phyloP scores from a whole-genome alignment of 2,888 invertebrate species.

The Tholera decimalis region DNA sequence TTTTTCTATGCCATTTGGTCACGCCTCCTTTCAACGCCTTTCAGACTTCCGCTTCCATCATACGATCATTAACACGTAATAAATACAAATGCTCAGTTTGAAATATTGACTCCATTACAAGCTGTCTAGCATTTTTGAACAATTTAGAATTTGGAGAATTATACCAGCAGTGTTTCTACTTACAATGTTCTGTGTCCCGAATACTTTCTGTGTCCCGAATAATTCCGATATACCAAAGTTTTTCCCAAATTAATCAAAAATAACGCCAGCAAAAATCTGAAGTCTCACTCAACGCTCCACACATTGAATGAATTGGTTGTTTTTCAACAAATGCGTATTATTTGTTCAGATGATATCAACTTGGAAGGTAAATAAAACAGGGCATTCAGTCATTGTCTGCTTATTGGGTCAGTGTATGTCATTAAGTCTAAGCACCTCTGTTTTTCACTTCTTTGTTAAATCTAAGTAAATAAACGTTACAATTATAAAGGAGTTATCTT shows the following conservation, averaged over 20 bases:
- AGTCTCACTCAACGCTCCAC: conserved; percentile 4
- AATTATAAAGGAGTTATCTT: conserved; percentile 37
- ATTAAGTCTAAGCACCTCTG: conserved; percentile 24
- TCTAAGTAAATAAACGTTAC: conserved; percentile 30
- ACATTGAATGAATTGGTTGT: conserved; percentile 24
- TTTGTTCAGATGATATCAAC: conserved; percentile 56
- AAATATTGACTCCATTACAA: conserved; percentile 15
- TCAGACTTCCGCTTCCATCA: conserved; percentile 46
- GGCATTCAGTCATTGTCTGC: conserved; percentile 58
- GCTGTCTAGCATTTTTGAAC: conserved; percentile 7
- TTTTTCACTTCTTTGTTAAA: conserved; percentile 30
- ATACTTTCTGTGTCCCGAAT: not conserved
- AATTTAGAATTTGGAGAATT: too few species aligned
- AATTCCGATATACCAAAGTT: too few species aligned
- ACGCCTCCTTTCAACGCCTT: conserved; percentile 43
- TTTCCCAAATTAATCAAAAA: not conserved
- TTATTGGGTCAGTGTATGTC: conserved; percentile 52
- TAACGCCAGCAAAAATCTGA: not conserved
- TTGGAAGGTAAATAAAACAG: conserved; percentile 56
- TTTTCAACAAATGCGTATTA: conserved; percentile 36
- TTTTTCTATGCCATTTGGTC: conserved; percentile 50
- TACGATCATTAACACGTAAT: not conserved
- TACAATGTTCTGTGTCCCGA: not conserved
- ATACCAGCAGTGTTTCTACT: too few species aligned
- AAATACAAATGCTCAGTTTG: not conserved